phyloP scores from a whole-genome alignment of 35 echinoderm and acorn worm species.

The Apostichopus californicus region DNA sequence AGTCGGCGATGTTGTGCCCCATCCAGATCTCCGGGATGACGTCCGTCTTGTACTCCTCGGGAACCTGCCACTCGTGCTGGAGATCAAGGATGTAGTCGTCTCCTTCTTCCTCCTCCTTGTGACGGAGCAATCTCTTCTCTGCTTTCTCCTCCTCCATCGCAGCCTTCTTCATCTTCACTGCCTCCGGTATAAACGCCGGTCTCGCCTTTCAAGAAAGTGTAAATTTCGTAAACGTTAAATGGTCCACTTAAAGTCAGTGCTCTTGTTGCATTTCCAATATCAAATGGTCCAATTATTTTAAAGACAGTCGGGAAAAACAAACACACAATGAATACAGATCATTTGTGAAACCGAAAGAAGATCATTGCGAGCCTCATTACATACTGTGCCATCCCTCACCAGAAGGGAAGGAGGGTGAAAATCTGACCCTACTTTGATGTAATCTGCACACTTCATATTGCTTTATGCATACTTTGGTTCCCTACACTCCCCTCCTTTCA shows the following conservation, averaged over 20 bases:
- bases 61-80: slow-evolving; percentile 75
- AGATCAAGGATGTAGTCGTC: slow-evolving; percentile 91
- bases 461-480: no score
- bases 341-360: no score
- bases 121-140: slow-evolving; percentile 56
- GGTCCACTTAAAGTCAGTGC: neutral
- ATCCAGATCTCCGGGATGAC: slow-evolving; percentile 95
- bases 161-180: slow-evolving; percentile 47
- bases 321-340: no score
- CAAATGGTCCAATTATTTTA: no score
- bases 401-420: no score
- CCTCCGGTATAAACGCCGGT: slow-evolving; percentile 81
- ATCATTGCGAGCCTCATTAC: no score
- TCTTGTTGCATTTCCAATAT: no score
- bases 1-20: slow-evolving; percentile 91
- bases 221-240: neutral
- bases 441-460: no score
- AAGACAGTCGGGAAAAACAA: no score
- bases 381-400: no score
- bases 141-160: slow-evolving; percentile 81
- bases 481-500: no score
- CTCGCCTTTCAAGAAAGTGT: slow-evolving; percentile 57
- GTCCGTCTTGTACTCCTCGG: slow-evolving; percentile 80
- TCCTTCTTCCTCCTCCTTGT: slow-evolving; percentile 71
- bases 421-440: no score